A percentile compares a stretch with the other conserved stretches of the same genome.
phyloP scores from a whole-genome alignment of 1,140 invertebrate species.

The Conus ventricosus region DNA sequence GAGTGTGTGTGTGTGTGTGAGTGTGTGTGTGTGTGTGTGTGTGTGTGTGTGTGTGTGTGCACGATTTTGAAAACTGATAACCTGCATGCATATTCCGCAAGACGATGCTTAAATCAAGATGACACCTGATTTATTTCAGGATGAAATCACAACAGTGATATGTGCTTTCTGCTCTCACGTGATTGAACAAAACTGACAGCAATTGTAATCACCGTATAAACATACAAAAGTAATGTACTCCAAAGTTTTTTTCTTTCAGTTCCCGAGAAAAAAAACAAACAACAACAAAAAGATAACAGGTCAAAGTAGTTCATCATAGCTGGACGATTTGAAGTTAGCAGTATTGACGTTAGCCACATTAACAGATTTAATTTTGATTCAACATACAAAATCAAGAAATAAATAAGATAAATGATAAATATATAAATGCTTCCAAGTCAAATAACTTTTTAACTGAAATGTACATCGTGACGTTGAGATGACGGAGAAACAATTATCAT shows the following conservation, averaged over 20 bases:
- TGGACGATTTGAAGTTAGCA: neutral
- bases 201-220: neutral
- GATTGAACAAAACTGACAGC: neutral
- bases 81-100: neutral
- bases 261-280: neutral
- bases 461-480: too few relatives aligned
- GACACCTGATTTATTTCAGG: neutral
- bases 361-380: too few relatives aligned
- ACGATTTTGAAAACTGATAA: neutral
- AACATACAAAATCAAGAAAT: too few relatives aligned
- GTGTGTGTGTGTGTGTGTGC: neutral
- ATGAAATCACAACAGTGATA: neutral
- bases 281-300: neutral
- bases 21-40: neutral
- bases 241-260: neutral
- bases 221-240: neutral
- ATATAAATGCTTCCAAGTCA: too few relatives aligned
- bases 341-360: neutral
- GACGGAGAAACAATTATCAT: too few relatives aligned
- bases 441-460: too few relatives aligned
- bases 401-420: too few relatives aligned
- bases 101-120: neutral
- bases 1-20: too few relatives aligned
- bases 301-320: too few relatives aligned
- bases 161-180: neutral